phyloP scores from a whole-genome alignment of 2,113 vertebrate species.

The Hemibagrus wyckioides region DNA sequence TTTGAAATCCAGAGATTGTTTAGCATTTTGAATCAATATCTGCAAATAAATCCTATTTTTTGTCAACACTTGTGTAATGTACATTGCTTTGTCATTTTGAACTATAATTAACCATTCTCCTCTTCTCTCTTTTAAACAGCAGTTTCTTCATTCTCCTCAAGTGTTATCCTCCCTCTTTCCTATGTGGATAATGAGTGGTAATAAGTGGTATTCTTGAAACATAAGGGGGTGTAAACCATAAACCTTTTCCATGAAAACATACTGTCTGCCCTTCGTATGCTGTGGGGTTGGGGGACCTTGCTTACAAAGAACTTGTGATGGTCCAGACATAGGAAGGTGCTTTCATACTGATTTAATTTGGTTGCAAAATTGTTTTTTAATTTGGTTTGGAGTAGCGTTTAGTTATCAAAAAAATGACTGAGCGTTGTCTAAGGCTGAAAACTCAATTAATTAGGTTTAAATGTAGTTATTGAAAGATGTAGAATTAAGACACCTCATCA shows the following conservation, averaged over 20 bases:
- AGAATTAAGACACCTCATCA: background rate
- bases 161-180: conserved; percentile 68
- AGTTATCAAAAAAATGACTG: background rate
- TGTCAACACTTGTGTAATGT: conserved; percentile 59
- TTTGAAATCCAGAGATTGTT: conserved; percentile 60
- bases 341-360: background rate
- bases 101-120: conserved; percentile 76
- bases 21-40: conserved; percentile 62
- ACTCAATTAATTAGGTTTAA: background rate
- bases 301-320: background rate
- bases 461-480: background rate
- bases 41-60: conserved; percentile 74
- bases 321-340: background rate
- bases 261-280: background rate
- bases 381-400: background rate
- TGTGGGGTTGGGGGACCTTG: background rate
- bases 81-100: conserved; percentile 59
- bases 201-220: conserved; percentile 46
- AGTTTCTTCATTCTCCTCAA: conserved; percentile 69
- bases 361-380: background rate
- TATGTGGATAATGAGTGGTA: conserved; percentile 74
- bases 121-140: conserved; percentile 78
- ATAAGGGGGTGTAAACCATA: background rate
- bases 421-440: background rate
- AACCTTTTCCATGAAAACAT: background rate